phyloP scores from a whole-genome alignment of 2,888 invertebrate species.

The Cylloceria caligata region DNA sequence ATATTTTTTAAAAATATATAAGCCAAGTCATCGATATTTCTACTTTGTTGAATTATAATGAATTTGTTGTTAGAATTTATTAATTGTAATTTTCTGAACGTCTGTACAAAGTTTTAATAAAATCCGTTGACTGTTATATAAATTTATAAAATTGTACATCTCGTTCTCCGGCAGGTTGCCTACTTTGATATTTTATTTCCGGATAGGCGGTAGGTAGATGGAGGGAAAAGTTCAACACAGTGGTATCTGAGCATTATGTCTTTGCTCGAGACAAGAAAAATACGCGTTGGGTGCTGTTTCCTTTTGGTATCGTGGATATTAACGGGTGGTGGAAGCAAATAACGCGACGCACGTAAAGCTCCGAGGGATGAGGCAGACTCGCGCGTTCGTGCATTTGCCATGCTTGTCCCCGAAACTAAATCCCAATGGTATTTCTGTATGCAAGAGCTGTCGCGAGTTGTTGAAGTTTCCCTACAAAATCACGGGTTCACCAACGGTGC shows the following conservation, averaged over 20 bases:
- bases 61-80: no score
- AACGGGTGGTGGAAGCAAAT: constrained; percentile 40
- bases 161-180: no score
- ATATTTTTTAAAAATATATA: no score
- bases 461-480: constrained; percentile 54
- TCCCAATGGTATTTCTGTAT: constrained; percentile 60
- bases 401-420: constrained; percentile 52
- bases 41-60: no score
- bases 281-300: constrained; percentile 4
- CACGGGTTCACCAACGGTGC: constrained; percentile 43
- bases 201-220: not conserved
- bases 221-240: not conserved
- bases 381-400: constrained; percentile 33
- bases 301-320: constrained; percentile 32
- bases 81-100: no score
- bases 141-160: no score
- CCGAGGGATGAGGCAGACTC: constrained; percentile 29
- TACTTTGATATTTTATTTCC: not conserved
- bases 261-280: not conserved
- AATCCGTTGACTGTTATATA: not conserved
- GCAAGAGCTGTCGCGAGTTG: constrained; percentile 58
- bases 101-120: not conserved
- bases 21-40: no score
- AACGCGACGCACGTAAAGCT: constrained; percentile 47
- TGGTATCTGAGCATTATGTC: not conserved